Evolutionary conservation across 2,797 vertebrate species (phyloP), one percentile per base, ranked within the genome.

Genomic region (Coccyzus lansbergi): DNA sequence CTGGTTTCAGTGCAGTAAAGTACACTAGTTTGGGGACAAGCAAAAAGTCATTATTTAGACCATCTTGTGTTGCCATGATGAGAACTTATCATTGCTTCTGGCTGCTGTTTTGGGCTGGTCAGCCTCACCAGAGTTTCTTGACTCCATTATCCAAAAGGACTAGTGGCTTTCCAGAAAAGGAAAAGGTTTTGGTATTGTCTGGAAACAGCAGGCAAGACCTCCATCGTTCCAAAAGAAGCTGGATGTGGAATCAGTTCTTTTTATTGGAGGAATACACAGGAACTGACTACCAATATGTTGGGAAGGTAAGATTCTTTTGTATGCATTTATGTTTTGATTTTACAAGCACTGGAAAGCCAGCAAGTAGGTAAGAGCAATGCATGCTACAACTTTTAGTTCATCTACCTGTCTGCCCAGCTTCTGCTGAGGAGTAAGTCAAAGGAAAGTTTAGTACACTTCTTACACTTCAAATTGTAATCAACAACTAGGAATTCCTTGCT

Each of bases 221-320:
- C 68, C 98, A 96, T 87, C 98, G 99, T 88, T 98, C 98, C 71
- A 99, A 99, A 96, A 98, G 99, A 82, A 99, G 99, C 31, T 99
- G 99, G 99, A 99, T 99, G 99, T 99, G 99, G 99, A 99, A 99
- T 97, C 99, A 99, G 95, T 99, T 99, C 98, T 99, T 99, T 97
- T 97, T 99, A 90, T 94, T 99, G 98, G 99, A 99, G 97, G 99
- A 99, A 88, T 99, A 99, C 95, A 99, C 98, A 2, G 99, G 99
- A 89, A 97, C 98, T 2, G 99, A 99, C 94, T 97, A 98, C 95
- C 99, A 99, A 90, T 99, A 99, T 5, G 99, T 99, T 85, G 99
- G 99, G 96, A 99, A 99, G 99, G 99, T 99, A 98, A 96, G 97
- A 92, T 20, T 81, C 63, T 90, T 93, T 59, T 9, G 4, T 83